These are phyloP conservation scores for Clarias batrachus DNA, from an alignment of 2,113 vertebrate genomes.

Conservation along the genomic window DNA sequence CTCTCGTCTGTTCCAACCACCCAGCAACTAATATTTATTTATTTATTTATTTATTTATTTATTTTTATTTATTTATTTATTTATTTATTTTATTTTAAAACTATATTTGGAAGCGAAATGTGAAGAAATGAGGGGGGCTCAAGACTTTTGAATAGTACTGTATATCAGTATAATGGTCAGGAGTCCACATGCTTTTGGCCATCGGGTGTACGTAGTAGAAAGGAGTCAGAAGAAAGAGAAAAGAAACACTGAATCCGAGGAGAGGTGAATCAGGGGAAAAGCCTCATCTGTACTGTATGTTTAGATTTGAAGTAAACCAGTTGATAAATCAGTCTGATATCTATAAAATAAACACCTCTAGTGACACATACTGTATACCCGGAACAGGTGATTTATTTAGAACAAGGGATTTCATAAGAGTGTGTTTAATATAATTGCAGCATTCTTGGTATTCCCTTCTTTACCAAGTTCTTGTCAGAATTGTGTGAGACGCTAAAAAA, in stretches of 20 bases:
- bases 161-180: background rate
- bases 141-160: no score
- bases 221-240: background rate
- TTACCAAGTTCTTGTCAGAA: background rate
- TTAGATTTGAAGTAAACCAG: background rate
- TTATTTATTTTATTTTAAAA: no score
- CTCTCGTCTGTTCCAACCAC: no score
- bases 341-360: no score
- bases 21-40: no score
- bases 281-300: background rate
- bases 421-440: background rate
- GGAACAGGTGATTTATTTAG: background rate
- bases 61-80: no score
- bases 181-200: background rate
- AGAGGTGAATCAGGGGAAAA: background rate
- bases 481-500: background rate
- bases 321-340: no score
- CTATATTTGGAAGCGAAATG: no score
- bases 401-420: background rate
- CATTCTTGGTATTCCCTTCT: slow-evolving; percentile 4
- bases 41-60: no score
- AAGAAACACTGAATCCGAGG: no score
- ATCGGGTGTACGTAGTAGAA: background rate
- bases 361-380: no score
- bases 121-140: no score